A percentile compares a stretch with the other conserved stretches of the same genome.
These are phyloP conservation scores for Hylaeus volcanicus DNA, from an alignment of 1,140 invertebrate genomes.

Conservation along the genomic window DNA sequence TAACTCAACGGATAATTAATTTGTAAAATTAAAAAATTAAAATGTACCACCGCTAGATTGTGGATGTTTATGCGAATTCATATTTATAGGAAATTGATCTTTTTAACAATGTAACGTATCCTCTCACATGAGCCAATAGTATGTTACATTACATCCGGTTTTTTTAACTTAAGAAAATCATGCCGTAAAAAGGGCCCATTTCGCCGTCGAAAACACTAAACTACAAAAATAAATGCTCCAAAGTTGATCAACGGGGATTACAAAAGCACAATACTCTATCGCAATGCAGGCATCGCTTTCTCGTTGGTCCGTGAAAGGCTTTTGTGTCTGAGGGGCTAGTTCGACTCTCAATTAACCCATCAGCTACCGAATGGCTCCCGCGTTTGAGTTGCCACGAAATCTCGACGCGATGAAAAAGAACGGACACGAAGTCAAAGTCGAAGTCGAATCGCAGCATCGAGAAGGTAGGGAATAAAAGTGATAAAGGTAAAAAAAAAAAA, in stretches of 20 bases:
- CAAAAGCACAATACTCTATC: constrained; percentile 32
- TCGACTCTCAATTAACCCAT: constrained; percentile 78
- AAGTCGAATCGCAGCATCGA: constrained; percentile 31
- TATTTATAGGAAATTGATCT: no score
- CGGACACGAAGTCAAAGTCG: constrained; percentile 50
- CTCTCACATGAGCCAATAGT: no score
- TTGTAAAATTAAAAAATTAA: no score
- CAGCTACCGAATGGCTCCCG: constrained; percentile 77
- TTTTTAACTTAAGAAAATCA: no score
- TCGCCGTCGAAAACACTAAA: no score
- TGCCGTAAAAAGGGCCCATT: no score
- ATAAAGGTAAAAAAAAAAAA: constrained; percentile 11
- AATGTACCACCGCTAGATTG: no score
- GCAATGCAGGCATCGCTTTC: constrained; percentile 69
- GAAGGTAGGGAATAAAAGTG: neutral
- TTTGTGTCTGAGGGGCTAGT: constrained; percentile 72
- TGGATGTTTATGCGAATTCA: no score
- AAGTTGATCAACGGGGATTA: constrained; percentile 3
- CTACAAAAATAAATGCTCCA: no score
- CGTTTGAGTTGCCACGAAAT: constrained; percentile 73
- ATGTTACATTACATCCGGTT: no score
- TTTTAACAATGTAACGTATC: no score
- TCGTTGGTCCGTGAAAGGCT: constrained; percentile 68
- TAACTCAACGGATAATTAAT: no score
- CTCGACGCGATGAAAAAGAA: constrained; percentile 51